These are phyloP conservation scores for Protobothrops flavoviridis DNA, from an alignment of 2,113 vertebrate species.

Conservation along the genomic window DNA sequence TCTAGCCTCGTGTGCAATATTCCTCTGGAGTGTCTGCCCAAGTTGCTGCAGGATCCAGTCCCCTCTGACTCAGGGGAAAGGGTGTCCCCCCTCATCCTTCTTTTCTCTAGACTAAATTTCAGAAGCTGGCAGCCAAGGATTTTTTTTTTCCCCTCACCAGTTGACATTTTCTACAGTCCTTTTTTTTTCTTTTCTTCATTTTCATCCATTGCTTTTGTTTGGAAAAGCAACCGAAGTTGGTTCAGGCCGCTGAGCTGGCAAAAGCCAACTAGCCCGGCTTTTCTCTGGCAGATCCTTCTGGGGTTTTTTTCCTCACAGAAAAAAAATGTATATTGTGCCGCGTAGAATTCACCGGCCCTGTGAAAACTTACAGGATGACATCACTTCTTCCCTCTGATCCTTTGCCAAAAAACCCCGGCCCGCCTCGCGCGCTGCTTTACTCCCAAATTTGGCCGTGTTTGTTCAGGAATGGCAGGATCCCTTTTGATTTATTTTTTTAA, in stretches of 20 bases:
- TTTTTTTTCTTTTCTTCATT: neutral
- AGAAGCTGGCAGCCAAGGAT: neutral
- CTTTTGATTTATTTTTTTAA: neutral
- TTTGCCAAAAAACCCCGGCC: neutral
- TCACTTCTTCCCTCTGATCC: neutral
- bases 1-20: no score
- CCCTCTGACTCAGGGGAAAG: no score
- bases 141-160: neutral
- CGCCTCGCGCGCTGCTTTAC: neutral
- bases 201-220: neutral
- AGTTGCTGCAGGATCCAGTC: no score
- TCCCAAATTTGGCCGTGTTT: neutral
- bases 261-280: neutral
- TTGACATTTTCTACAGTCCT: neutral
- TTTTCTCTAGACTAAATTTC: no score
- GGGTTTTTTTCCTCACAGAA: neutral
- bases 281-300: neutral
- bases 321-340: neutral
- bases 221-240: neutral
- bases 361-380: neutral
- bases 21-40: no score
- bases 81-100: accelerated
- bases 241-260: neutral
- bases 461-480: neutral
- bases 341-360: neutral